phyloP scores from a whole-genome alignment of 2,888 invertebrate genomes.

The Salpingus planirostris region DNA sequence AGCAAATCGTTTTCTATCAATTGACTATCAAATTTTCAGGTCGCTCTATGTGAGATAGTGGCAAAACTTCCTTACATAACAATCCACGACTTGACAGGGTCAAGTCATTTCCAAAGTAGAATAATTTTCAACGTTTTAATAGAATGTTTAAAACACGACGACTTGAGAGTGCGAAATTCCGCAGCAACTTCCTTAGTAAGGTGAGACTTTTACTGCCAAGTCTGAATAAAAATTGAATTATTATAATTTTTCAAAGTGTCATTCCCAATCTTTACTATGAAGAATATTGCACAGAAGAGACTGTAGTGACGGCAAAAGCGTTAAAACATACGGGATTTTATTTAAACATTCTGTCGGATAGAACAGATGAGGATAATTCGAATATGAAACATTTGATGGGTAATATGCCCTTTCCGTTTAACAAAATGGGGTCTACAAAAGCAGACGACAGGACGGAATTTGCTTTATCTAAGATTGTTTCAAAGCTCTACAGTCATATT shows the following conservation, averaged over 20 bases:
- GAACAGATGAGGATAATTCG: constrained; percentile 23
- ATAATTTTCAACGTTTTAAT: constrained; percentile 53
- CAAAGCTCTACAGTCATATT: constrained; percentile 45
- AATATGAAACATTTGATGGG: constrained; percentile 43
- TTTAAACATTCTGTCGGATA: constrained; percentile 25
- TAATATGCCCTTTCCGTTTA: constrained; percentile 46
- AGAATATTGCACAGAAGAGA: constrained; percentile 44
- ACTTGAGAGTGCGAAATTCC: constrained; percentile 66
- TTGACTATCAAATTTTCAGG: no score
- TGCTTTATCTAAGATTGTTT: constrained; percentile 49
- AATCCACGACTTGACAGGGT: constrained; percentile 46
- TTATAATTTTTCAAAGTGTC: constrained; percentile 37
- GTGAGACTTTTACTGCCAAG: constrained; percentile 37
- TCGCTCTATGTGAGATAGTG: constrained; percentile 56
- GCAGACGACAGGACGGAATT: constrained; percentile 40
- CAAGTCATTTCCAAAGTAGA: constrained; percentile 48
- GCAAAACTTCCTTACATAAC: constrained; percentile 51
- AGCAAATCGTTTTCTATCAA: no score
- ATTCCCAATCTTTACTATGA: constrained; percentile 42
- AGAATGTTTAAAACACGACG: constrained; percentile 61
- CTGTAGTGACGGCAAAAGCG: constrained; percentile 47
- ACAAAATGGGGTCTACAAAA: constrained; percentile 29
- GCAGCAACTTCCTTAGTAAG: constrained; percentile 57
- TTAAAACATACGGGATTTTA: constrained; percentile 36
- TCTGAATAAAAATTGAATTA: constrained; percentile 1